Evolutionary conservation across 2,888 invertebrate genomes (phyloP).

Genomic region (Herminia tarsipennalis): DNA sequence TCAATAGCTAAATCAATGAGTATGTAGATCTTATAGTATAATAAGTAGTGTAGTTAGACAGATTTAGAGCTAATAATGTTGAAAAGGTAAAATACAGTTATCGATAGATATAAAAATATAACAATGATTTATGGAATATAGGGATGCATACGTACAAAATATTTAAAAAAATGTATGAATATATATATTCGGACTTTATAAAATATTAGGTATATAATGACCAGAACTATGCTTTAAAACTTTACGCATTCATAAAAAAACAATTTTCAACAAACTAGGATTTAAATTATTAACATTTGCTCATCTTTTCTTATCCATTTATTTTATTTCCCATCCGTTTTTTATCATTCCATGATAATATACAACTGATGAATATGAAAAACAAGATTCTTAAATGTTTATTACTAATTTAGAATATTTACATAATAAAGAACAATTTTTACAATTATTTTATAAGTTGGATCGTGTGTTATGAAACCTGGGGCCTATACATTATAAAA

Average conservation of each 20-base stretch:
- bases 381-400: conserved; percentile 29
- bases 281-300: background rate
- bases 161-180: background rate
- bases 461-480: conserved; percentile 71
- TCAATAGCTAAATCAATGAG: conserved; percentile 40
- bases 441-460: conserved; percentile 26
- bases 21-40: conserved; percentile 49
- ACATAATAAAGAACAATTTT: background rate
- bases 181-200: too few relatives aligned
- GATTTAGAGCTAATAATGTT: conserved; percentile 47
- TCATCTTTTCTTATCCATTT: background rate
- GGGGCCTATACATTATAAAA: conserved; percentile 69
- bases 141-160: conserved; percentile 15
- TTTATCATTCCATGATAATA: conserved; percentile 33
- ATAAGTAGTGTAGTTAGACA: conserved; percentile 49
- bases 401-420: conserved; percentile 30
- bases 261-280: background rate
- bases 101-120: conserved; percentile 44
- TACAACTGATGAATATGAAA: conserved; percentile 26
- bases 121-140: conserved; percentile 20
- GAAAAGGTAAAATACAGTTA: conserved; percentile 43
- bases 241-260: too few relatives aligned
- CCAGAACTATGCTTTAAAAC: too few relatives aligned
- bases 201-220: too few relatives aligned
- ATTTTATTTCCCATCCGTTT: background rate